phyloP scores from a whole-genome alignment of 2,888 invertebrate species.

The Aquatica leii region DNA sequence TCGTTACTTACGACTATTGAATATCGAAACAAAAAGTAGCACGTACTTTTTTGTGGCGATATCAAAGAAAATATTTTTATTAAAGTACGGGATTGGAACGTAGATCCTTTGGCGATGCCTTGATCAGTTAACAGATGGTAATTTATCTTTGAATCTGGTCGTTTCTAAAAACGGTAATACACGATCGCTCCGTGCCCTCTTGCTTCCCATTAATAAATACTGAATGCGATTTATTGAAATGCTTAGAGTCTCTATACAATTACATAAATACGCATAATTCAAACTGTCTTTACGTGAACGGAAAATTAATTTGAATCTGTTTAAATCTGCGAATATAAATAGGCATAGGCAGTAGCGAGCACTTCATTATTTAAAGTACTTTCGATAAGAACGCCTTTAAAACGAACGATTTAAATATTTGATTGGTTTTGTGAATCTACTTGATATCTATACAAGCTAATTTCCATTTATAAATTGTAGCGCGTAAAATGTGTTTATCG shows the following conservation, averaged over 20 bases:
- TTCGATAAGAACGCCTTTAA: conserved; percentile 1
- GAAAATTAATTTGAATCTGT: conserved; percentile 29
- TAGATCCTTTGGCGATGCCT: too few species aligned
- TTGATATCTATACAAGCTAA: not conserved
- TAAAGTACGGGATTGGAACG: too few species aligned
- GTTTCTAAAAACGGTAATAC: conserved; percentile 27
- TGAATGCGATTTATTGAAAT: conserved; percentile 25
- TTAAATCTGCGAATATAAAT: conserved; percentile 21
- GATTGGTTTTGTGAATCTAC: not conserved
- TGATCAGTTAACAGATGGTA: too few species aligned
- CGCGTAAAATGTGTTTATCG: too few species aligned
- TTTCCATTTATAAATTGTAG: too few species aligned
- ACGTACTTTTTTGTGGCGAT: too few species aligned
- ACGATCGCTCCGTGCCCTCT: conserved; percentile 23
- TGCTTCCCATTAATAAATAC: conserved; percentile 30
- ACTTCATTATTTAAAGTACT: conserved; percentile 21
- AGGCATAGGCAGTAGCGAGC: conserved; percentile 9
- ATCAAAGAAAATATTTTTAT: too few species aligned
- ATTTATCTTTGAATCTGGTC: conserved; percentile 3
- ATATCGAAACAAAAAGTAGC: too few species aligned
- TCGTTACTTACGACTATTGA: too few species aligned
- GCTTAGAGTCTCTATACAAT: conserved; percentile 29
- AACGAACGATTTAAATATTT: conserved; percentile 7
- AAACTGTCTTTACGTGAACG: conserved; percentile 32
- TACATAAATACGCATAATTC: conserved; percentile 32